Evolutionary conservation across 1,140 invertebrate genomes (phyloP), one percentile per base, ranked within the genome.

Genomic region (Augochlora pura): DNA sequence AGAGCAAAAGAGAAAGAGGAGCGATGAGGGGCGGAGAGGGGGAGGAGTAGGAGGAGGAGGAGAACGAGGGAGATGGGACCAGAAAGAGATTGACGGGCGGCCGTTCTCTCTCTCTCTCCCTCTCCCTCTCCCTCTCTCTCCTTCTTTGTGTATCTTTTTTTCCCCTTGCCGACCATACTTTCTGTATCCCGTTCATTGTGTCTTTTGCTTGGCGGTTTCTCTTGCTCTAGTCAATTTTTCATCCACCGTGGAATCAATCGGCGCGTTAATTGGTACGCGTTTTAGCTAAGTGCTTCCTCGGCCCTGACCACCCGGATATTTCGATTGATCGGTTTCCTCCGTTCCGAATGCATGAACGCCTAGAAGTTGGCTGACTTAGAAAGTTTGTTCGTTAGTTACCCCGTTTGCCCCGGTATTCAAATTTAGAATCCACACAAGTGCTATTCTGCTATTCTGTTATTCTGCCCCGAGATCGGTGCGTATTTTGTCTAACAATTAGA

Each of bases 61-160:
- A 70, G 59, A 71, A 68, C 62, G 75, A 84, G 60, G 54, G 77
- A 86, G 84, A 86, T 57, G 69, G 75, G 64, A 74, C 62, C 82
- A 84, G 82, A 83, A 74, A 88, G 88, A 89, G 88, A 90, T 89
- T 88, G 88, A 88, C 88, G 87, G 88, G 81, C 79, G 83, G 74
- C 77, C 77, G 80, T 83, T 89, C 83, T 82, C 77, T 86, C 81
- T 64, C 74, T 77, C 42, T 12, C 42, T 46, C 42, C 12, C 42
- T 12, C 42, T 46, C 42, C 49, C 66, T 71, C 70, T 83, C 77
- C 72, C 54, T 71, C 67, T 18, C 52, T 62, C 57, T 52, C 38
- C 39, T 46, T 42, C 46, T 57, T 72, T 73, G 60, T 57, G 69
- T 64, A 64, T 67, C 75, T 77, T 54, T 68, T 71, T 73, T 76